Evolutionary conservation across 1,140 invertebrate genomes (phyloP).

Genomic region (Plectus sambesii): DNA sequence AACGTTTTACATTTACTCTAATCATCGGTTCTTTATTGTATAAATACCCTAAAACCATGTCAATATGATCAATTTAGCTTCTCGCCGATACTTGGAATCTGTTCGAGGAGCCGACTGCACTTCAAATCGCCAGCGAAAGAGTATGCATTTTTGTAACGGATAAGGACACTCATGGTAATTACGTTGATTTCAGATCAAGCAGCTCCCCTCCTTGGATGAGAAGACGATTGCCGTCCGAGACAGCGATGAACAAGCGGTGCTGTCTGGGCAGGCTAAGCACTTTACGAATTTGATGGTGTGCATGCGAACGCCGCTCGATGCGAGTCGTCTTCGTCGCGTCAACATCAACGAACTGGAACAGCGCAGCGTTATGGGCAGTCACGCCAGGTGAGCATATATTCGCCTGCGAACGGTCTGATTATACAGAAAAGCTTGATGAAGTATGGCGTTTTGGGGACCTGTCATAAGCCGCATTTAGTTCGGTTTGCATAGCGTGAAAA

Average conservation of each 20-base stretch:
- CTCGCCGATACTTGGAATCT: slow-evolving; percentile 49
- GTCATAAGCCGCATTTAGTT: slow-evolving; percentile 7
- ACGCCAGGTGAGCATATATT: slow-evolving; percentile 1
- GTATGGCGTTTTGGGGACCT: too few species aligned
- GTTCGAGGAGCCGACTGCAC: slow-evolving; percentile 63
- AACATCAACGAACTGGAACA: slow-evolving; percentile 56
- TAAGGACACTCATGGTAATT: too few species aligned
- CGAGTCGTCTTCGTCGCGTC: slow-evolving; percentile 50
- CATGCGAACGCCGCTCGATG: slow-evolving; percentile 76
- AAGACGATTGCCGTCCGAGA: slow-evolving; percentile 62
- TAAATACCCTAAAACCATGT: slow-evolving; percentile 48
- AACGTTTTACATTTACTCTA: too few species aligned
- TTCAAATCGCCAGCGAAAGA: slow-evolving; percentile 91
- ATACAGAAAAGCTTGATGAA: too few species aligned
- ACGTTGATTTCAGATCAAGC: too few species aligned
- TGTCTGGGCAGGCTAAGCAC: slow-evolving; percentile 94
- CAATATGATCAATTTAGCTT: slow-evolving; percentile 51
- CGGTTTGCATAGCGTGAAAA: too few species aligned
- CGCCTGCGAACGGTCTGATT: too few species aligned
- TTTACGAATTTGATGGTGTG: slow-evolving; percentile 95
- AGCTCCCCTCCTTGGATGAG: slow-evolving; percentile 47
- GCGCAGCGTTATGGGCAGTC: slow-evolving; percentile 8
- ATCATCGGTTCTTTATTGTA: slow-evolving; percentile 25
- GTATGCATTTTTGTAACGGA: too few species aligned
- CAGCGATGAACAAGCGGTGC: slow-evolving; percentile 83